phyloP scores from a whole-genome alignment of 1,140 invertebrate species.

The Sinonovacula constricta region DNA sequence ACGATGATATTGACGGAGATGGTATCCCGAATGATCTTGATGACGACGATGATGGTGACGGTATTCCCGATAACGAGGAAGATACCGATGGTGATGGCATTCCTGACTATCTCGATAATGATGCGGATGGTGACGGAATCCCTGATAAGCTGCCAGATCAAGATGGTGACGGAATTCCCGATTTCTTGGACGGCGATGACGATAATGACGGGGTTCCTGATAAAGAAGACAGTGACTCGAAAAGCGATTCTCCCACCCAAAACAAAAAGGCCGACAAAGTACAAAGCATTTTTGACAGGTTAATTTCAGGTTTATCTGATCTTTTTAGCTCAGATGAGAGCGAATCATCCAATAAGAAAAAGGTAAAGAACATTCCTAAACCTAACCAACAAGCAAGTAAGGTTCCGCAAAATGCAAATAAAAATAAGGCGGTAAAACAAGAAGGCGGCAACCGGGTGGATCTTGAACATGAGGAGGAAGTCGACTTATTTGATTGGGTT shows the following conservation, averaged over 20 bases:
- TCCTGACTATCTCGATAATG: conserved; percentile 63
- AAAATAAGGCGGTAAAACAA: conserved; percentile 24
- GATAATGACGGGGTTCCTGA: conserved; percentile 72
- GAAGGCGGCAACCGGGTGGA: conserved; percentile 11
- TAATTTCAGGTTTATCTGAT: conserved; percentile 56
- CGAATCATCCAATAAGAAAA: conserved; percentile 62
- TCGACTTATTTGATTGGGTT: conserved; percentile 51
- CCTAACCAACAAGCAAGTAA: conserved; percentile 41
- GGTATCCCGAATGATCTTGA: conserved; percentile 61
- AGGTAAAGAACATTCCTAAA: conserved; percentile 52
- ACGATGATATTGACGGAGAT: conserved; percentile 66
- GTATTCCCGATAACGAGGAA: conserved; percentile 59
- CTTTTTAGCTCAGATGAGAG: conserved; percentile 67
- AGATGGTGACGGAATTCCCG: conserved; percentile 64
- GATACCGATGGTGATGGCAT: conserved; percentile 73
- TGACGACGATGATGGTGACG: conserved; percentile 67
- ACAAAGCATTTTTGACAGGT: conserved; percentile 46
- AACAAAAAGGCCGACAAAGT: conserved; percentile 65
- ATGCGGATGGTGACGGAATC: conserved; percentile 68
- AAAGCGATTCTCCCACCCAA: conserved; percentile 66
- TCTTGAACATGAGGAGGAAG: conserved; percentile 47
- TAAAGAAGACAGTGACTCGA: conserved; percentile 57
- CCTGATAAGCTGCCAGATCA: conserved; percentile 61
- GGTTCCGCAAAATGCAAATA: conserved; percentile 8
- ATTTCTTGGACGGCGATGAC: conserved; percentile 67